Percentiles rank a stretch among this genome's conserved stretches.
Evolutionary conservation across 2,797 vertebrate species (phyloP).

Genomic region (Chelonia mydas): DNA sequence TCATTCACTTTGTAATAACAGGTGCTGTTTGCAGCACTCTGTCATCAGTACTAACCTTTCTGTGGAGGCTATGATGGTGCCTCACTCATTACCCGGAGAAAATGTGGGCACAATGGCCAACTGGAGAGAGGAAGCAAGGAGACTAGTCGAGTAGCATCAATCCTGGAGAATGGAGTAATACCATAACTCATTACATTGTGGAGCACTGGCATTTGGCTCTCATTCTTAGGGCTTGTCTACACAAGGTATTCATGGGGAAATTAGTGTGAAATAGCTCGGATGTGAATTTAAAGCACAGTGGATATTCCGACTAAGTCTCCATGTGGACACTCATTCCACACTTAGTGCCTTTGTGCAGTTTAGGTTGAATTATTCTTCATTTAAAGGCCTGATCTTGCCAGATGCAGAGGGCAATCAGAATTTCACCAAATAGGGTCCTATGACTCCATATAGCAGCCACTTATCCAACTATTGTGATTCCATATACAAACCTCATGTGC

Average conservation of each 20-base stretch:
- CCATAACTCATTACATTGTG: background rate
- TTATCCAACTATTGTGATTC: background rate
- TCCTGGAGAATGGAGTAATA: background rate
- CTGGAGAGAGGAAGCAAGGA: background rate
- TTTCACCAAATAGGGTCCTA: background rate
- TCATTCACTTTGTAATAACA: background rate
- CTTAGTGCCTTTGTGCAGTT: too few relatives aligned
- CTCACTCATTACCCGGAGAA: background rate
- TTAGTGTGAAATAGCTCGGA: too few relatives aligned
- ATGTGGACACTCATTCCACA: too few relatives aligned
- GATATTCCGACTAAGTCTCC: too few relatives aligned
- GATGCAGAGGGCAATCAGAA: fast-evolving
- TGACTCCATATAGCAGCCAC: background rate
- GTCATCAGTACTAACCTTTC: background rate
- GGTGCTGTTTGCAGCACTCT: background rate
- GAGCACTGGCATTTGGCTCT: background rate
- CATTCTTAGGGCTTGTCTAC: background rate
- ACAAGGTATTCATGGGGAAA: too few relatives aligned
- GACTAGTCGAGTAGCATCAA: background rate
- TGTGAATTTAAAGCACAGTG: too few relatives aligned
- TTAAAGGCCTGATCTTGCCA: fast-evolving
- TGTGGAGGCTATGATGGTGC: background rate
- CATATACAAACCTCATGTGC: background rate
- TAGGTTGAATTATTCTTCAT: background rate
- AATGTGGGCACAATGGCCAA: background rate